Evolutionary conservation across 2,797 vertebrate species (phyloP), one percentile per base, ranked within the genome.

Genomic region (Falco rusticolus): DNA sequence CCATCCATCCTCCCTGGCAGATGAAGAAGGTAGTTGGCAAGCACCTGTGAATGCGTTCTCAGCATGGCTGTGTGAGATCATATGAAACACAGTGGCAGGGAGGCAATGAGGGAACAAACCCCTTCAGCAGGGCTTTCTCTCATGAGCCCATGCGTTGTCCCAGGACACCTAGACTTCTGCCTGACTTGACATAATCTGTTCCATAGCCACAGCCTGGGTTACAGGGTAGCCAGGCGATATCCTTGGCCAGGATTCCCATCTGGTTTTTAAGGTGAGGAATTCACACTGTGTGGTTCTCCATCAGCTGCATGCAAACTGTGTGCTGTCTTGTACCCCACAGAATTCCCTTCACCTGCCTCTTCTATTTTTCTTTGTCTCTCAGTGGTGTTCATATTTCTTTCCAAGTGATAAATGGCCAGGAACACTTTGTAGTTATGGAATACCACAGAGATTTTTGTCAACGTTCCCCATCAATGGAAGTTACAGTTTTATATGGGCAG

Each of bases 301-400:
- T 81, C 89, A 91, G 47, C 59, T 63, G 45, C 61, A n/a, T 70
- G 79, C 84, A 86, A 88, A 88, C 68, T n/a, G 45, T 85, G 39
- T 3, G 10, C 28, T 84, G 31, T 33, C 79, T 93, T 2, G 0
- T 56, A 65, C 47, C 39, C 41, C 45, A 37, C 64, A 87, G 71
- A 86, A 86, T 88, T 84, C 93, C 74, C 48, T 93, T 96, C 85
- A 88, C 94, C 84, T 89, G 75, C 47, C 51, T 88, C 34, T 53
- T 68, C 77, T 85, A 45, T 84, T 87, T 89, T n/a, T 91, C 28
- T 95, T 87, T 87, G 78, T 94, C 39, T 82, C 57, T 59, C 33
- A 54, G 22, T 91, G 57, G 45, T 71, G 24, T 82, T 87, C 53
- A 6, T 93, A 75, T 93, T 94, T 89, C 76, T 81, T 64, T 91